Evolutionary conservation across 2,113 vertebrate species (phyloP), one percentile per base, ranked within the genome.

Genomic region (Passer domesticus): DNA sequence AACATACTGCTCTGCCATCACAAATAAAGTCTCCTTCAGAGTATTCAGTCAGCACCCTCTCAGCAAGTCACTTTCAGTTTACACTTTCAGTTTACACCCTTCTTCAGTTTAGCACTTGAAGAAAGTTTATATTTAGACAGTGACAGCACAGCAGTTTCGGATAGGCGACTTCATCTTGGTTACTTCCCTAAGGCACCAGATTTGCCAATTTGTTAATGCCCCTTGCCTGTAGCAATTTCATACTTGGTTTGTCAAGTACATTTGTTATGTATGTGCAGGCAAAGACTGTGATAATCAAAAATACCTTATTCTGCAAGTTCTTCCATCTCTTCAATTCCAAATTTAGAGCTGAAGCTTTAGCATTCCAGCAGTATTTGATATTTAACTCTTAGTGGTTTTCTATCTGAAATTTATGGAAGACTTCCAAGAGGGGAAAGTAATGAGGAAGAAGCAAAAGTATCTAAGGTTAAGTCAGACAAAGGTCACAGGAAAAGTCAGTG

Each of bases 141-240:
- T 92, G 84, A 95, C 60, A 90, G 78, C 95, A 47, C 59, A 82
- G 90, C 83, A 90, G 41, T 81, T 96, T 94, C 69, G 64, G 82
- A 94, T 67, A 95, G 90, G 90, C 94, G 94, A 66, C 82, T 94
- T 92, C 88, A 89, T 94, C 90, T 94, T 95, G 44, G 83, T 94
- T 87, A 52, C 90, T 92, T 94, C 94, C 93, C 80, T 75, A 55
- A 92, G 92, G 92, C 66, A 92, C 79, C 79, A 58, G 79, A 81
- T 96, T 97, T 91, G 75, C 95, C 94, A 89, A 75, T 95, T 94
- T 89, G 80, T 96, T 96, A 92, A 94, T 89, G 55, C 62, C 33
- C 56, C 85, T 93, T 84, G 90, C 95, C 93, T 63, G 62, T 77
- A 96, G 94, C 92, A 95, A 93, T 96, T 97, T 97, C 94, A 95